Evolutionary conservation across 1,140 invertebrate genomes (phyloP), one percentile per base, ranked within the genome.

Genomic region (Drosophila mayri): DNA sequence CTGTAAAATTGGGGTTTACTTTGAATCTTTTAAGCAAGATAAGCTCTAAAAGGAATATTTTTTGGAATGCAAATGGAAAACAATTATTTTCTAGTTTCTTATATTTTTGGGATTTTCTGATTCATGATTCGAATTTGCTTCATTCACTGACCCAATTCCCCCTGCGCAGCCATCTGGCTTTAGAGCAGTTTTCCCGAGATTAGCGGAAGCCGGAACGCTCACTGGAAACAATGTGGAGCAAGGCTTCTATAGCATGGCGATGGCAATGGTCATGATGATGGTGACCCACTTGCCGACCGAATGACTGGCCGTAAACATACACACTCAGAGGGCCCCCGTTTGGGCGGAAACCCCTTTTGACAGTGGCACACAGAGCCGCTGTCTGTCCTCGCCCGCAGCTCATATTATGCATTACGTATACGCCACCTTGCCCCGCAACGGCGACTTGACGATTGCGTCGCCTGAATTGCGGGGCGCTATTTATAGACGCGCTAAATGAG

Each of bases 391-490:
- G 18, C 77, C 55, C 30, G 59, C 49, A 49, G 49, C 55, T 65
- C 62, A 47, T 78, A 77, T 81, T 73, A 70, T 62, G 41, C 62
- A 66, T 85, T 85, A 85, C 81, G 81, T 85, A 85, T 85, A 81
- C 82, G 82, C 74, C 84, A 60, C 66, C 59, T 67, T 70, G 76
- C 65, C 66, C 44, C 76, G 49, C 35, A 44, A 38, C 30, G 50
- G 30, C 50, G 50, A 40, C 54, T 61, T 58, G 38, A 28, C 64
- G 60, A 76, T 68, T 77, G 55, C 62, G 58, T 22, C 40, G 41
- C 62, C 43, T 57, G 47, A 68, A 38, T 46, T n/a, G 49, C 63
- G 50, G 47, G 46, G 22, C 14, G 25, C 76, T 90, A 90, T 88
- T 84, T 84, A 78, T 88, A 78, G 81, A 67, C 41, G 35, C 63